Percentiles rank a stretch among this genome's conserved stretches.
Evolutionary conservation across 2,888 invertebrate genomes (phyloP).

Genomic region (Malthinus seriepunctatus): DNA sequence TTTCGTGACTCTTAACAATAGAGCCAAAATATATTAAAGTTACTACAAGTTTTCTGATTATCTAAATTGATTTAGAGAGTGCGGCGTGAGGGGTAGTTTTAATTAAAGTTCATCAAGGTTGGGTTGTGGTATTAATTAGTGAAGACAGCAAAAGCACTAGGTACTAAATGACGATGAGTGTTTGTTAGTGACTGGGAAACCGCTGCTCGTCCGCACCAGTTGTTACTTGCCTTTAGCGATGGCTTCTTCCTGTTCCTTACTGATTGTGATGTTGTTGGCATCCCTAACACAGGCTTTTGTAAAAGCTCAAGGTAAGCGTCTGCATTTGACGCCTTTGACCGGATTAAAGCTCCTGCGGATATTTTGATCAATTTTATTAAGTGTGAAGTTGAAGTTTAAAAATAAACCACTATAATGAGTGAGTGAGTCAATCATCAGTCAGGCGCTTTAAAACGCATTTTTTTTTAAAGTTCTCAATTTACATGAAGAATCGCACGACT

Average conservation of each 20-base stretch:
- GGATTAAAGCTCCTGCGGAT: slow-evolving; percentile 7
- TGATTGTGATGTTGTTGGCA: slow-evolving; percentile 24
- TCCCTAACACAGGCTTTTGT: slow-evolving; percentile 21
- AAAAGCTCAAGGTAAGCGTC: slow-evolving; percentile 29
- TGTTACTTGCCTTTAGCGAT: slow-evolving; percentile 24
- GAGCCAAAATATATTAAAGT: slow-evolving; percentile 30
- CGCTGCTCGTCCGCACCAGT: slow-evolving; percentile 25
- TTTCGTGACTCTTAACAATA: slow-evolving; percentile 10
- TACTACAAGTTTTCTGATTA: slow-evolving; percentile 36
- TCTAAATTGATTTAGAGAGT: slow-evolving; percentile 31
- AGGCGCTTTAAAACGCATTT: too few species aligned
- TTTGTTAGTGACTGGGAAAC: slow-evolving; percentile 29
- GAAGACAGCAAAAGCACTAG: slow-evolving; percentile 27
- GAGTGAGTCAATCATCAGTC: too few species aligned
- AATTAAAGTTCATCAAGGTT: slow-evolving; percentile 32
- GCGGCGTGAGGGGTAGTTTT: slow-evolving; percentile 24
- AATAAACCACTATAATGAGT: too few species aligned
- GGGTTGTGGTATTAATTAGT: slow-evolving; percentile 30
- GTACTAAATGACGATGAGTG: slow-evolving; percentile 28
- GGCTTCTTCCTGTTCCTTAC: slow-evolving; percentile 28
- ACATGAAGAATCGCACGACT: slow-evolving; percentile 8
- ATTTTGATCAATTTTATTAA: too few species aligned
- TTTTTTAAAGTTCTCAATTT: neutral
- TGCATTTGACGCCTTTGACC: slow-evolving; percentile 23
- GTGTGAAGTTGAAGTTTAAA: too few species aligned